A percentile compares a stretch with the other conserved stretches of the same genome.
These are phyloP conservation scores for Oligia latruncula DNA, from an alignment of 2,888 invertebrate species.

Conservation along the genomic window DNA sequence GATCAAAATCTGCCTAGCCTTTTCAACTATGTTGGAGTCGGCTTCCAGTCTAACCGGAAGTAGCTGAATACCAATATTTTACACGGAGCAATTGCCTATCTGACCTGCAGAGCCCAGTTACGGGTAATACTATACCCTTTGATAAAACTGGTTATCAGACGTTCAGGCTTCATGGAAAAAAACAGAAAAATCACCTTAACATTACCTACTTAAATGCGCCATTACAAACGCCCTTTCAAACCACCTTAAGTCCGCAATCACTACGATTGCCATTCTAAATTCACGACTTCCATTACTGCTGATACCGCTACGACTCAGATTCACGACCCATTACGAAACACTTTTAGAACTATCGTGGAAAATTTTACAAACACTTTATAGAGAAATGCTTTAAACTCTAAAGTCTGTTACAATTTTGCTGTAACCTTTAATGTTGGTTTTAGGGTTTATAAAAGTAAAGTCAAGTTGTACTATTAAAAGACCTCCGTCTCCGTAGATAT, in stretches of 20 bases:
- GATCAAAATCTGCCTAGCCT: background rate
- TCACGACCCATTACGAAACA: slow-evolving; percentile 56
- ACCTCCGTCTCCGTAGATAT: background rate
- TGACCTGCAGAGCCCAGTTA: background rate
- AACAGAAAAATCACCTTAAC: background rate
- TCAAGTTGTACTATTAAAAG: slow-evolving; percentile 1
- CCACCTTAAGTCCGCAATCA: slow-evolving; percentile 20
- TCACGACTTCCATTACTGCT: slow-evolving; percentile 48
- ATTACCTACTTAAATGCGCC: background rate
- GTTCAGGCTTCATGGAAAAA: background rate
- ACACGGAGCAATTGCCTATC: background rate
- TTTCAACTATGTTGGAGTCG: background rate
- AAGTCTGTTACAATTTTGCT: slow-evolving; percentile 40
- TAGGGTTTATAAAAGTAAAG: slow-evolving; percentile 20
- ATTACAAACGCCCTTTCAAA: background rate
- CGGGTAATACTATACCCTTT: background rate
- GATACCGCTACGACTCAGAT: slow-evolving; percentile 40
- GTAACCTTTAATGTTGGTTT: slow-evolving; percentile 19
- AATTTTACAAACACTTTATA: slow-evolving; percentile 49
- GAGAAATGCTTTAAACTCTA: slow-evolving; percentile 34
- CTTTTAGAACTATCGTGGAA: slow-evolving; percentile 54
- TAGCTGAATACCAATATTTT: background rate
- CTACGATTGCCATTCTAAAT: slow-evolving; percentile 45
- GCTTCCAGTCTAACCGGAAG: background rate
- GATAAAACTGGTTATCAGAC: background rate